Evolutionary conservation across 2,113 vertebrate species (phyloP), one percentile per base, ranked within the genome.

Genomic region (Notarius lentiginosus): DNA sequence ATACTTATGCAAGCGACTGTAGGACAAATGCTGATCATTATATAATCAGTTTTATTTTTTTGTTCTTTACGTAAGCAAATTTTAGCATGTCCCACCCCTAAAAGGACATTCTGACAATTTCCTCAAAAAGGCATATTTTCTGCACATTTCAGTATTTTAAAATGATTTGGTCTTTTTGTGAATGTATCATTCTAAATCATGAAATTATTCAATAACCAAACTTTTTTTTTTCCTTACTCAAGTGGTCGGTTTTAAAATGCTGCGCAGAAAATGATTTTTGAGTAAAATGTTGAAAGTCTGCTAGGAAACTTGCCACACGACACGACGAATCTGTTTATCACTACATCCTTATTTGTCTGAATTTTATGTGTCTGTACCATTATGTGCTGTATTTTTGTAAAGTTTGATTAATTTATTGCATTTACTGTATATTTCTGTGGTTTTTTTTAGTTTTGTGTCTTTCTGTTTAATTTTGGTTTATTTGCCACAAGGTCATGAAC

Each of bases 371-470:
- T n/a, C 20, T 49, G 14, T 61, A 22, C 6, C 49, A 55, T 79
- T 68, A 34, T 55, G 55, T 27, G 27, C 27, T n/a, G 27, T 24
- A 68, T 51, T 30, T 79, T 5, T 79, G 51, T 80, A 49, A 86
- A 81, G 30, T 81, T 81, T 10, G 5, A 81, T 80, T 81, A 81
- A 81, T 47, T 81, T 81, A 81, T 81, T 81, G 58, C 10, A 24
- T 81, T 61, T 14, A 24, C 18, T 81, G 56, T 81, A 61, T 47
- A 58, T 61, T 47, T 76, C 49, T 83, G 56, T 86, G 79, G n/a
- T n/a, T n/a, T n/a, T n/a, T 61, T 41, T 24, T 70, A 14, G 63
- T 15, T 18, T 24, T 87, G 4, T 81, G 56, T 60, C 66, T 70
- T 24, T 72, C 55, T 22, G 14, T 30, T 84, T 41, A 41, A 41